Percentiles rank a stretch among this genome's conserved stretches.
Conservation (phyloP, 2,888 invertebrate genomes). For the Lithodes maja region DNA sequence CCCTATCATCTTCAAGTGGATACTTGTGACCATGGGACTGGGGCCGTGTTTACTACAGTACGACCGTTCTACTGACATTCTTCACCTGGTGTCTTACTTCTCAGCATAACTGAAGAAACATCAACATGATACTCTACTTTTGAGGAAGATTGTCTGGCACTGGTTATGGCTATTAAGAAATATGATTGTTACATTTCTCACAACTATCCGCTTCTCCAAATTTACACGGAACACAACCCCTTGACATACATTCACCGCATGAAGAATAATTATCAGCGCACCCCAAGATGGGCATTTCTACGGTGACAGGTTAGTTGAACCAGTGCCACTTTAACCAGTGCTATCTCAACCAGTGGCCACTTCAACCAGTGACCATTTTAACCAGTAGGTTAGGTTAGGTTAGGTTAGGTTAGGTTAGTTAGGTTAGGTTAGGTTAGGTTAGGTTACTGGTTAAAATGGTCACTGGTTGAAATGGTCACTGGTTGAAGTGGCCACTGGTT, state of each 20-base stretch:
- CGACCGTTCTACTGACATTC: not conserved
- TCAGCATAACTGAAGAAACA: slow-evolving; percentile 14
- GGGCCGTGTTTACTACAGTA: not conserved
- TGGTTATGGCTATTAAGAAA: not conserved
- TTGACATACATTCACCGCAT: not conserved
- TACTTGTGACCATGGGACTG: not conserved
- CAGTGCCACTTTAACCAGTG: too few species aligned
- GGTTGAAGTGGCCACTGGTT: too few species aligned
- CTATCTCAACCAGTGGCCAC: too few species aligned
- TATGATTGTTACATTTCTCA: not conserved
- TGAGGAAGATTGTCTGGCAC: not conserved
- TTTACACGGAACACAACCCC: not conserved
- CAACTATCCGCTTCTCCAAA: not conserved
- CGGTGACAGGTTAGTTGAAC: not conserved
- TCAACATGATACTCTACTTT: not conserved
- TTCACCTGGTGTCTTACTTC: slow-evolving; percentile 16
- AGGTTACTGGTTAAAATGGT: too few species aligned
- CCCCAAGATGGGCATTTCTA: not conserved
- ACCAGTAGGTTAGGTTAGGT: not conserved
- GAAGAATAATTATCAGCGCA: not conserved
- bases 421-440: not conserved
- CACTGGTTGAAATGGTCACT: too few species aligned
- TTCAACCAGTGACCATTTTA: too few species aligned
- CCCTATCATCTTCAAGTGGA: slow-evolving; percentile 14
- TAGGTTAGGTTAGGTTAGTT: not conserved